A percentile compares a stretch with the other conserved stretches of the same genome.
Evolutionary conservation across 2,113 vertebrate species (phyloP).

Genomic region (Microcebus jonahi): DNA sequence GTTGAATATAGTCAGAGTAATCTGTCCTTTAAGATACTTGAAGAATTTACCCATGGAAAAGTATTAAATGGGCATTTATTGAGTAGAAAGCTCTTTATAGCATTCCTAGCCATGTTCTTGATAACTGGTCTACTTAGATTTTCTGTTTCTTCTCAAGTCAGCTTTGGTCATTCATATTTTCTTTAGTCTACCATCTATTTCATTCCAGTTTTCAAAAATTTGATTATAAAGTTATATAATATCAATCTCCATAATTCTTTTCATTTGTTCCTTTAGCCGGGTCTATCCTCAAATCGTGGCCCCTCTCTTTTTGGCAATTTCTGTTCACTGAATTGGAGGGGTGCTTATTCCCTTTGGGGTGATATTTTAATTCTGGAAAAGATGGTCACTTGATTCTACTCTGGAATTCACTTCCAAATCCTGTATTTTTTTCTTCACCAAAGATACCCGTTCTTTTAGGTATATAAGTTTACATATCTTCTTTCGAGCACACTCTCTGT

Average conservation of each 20-base stretch:
- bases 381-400: neutral
- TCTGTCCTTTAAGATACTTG: neutral
- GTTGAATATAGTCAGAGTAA: neutral
- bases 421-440: neutral
- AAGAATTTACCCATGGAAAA: neutral
- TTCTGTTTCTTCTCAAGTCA: constrained; percentile 6
- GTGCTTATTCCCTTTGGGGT: neutral
- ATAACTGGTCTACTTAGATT: neutral
- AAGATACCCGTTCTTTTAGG: neutral
- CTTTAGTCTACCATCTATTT: neutral
- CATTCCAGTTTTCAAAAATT: neutral
- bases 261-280: neutral
- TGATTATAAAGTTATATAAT: neutral
- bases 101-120: neutral
- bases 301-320: neutral
- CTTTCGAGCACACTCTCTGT: neutral
- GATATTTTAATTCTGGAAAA: neutral
- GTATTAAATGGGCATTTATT: neutral
- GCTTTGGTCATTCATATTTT: neutral
- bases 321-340: neutral
- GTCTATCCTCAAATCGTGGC: neutral
- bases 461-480: neutral
- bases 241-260: neutral
- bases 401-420: neutral
- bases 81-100: neutral